These are phyloP conservation scores for Axinella damicornis DNA, from an alignment of 37 sponge, comb jelly and placozoan species.

Conservation along the genomic window DNA sequence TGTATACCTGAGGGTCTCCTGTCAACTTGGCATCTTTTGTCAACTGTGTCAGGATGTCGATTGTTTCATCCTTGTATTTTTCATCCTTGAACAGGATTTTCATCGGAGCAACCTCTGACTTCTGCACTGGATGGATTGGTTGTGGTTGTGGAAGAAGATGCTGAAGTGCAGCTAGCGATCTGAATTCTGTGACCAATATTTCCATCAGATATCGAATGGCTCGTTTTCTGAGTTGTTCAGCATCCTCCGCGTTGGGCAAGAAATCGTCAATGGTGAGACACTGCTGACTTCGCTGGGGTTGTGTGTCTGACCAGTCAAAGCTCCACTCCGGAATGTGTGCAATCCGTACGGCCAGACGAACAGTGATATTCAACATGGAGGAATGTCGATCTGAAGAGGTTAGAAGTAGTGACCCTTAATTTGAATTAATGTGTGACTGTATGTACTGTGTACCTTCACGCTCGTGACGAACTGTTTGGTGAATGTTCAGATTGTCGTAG, in stretches of 20 bases:
- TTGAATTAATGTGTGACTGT: neutral
- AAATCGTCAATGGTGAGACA: neutral
- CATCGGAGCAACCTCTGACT: neutral
- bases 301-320: neutral
- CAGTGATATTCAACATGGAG: neutral
- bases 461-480: no score
- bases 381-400: slow-evolving; percentile 18
- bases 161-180: neutral
- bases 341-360: neutral
- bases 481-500: no score
- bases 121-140: neutral
- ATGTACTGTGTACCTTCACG: no score
- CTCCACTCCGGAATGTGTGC: neutral
- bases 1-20: neutral
- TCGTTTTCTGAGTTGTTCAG: neutral
- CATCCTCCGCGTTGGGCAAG: neutral
- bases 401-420: neutral
- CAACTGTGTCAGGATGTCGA: neutral
- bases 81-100: neutral
- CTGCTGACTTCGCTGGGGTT: slow-evolving; percentile 3
- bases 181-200: neutral
- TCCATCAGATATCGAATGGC: neutral
- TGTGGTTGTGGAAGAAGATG: neutral
- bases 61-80: neutral
- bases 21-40: neutral